Evolutionary conservation across 1,140 invertebrate species (phyloP).

Genomic region (Geopemphigus sp.): DNA sequence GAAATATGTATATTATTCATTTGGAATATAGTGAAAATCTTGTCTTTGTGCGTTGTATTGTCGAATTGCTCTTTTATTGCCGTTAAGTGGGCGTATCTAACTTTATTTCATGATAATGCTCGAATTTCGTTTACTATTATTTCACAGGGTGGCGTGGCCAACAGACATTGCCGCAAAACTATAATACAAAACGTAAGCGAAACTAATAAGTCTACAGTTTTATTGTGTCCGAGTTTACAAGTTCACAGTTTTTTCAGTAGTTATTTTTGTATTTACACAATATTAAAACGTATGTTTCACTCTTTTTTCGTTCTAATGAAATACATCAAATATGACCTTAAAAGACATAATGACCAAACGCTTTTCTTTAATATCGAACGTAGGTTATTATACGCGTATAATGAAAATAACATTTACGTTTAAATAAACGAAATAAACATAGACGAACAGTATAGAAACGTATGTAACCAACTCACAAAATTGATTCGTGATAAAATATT

Average conservation of each 20-base stretch:
- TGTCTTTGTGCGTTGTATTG: background rate
- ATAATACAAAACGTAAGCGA: constrained; percentile 21
- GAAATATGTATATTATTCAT: background rate
- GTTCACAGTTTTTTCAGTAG: background rate
- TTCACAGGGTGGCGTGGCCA: constrained; percentile 21
- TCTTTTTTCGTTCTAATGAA: constrained; percentile 47
- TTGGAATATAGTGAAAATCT: constrained; percentile 2
- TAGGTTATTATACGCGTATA: background rate
- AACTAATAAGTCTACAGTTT: background rate
- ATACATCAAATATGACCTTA: constrained; percentile 7
- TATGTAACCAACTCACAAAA: too few relatives aligned
- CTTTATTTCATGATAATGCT: constrained; percentile 20
- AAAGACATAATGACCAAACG: constrained; percentile 9
- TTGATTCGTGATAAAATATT: background rate
- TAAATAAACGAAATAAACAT: background rate
- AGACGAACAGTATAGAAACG: background rate
- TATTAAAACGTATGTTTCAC: constrained; percentile 17
- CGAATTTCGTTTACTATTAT: constrained; percentile 35
- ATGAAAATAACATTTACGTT: constrained; percentile 13
- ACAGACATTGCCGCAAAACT: constrained; percentile 9
- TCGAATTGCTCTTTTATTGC: constrained; percentile 6
- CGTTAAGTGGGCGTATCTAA: constrained; percentile 11
- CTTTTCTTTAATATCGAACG: background rate
- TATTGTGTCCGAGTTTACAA: constrained; percentile 21
- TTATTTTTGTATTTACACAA: constrained; percentile 6